Evolutionary conservation across 1,140 invertebrate species (phyloP).

Genomic region (Bombus cullumanus): DNA sequence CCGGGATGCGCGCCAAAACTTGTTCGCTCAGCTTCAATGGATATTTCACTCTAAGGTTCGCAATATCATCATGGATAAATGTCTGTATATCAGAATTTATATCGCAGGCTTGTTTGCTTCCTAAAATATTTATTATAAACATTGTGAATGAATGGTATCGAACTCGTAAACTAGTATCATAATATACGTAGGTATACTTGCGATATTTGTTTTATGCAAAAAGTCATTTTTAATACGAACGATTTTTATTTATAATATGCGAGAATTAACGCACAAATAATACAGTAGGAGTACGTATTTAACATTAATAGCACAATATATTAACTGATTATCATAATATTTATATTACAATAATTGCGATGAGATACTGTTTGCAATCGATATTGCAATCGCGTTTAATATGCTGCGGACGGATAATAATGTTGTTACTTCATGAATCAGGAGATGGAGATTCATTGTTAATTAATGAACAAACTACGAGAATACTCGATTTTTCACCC

Average conservation of each 20-base stretch:
- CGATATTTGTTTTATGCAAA: background rate
- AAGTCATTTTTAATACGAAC: background rate
- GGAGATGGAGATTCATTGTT: background rate
- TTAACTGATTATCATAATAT: background rate
- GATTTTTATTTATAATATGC: background rate
- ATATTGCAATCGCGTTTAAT: background rate
- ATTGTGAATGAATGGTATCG: no score
- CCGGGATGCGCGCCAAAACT: slow-evolving; percentile 52
- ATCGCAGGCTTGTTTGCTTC: background rate
- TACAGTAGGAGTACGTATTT: background rate
- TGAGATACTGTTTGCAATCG: background rate
- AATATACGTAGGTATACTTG: no score
- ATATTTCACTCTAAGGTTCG: background rate
- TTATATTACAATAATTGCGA: background rate
- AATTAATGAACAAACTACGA: background rate
- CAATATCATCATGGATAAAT: background rate
- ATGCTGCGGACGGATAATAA: background rate
- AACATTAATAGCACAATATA: background rate
- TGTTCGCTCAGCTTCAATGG: background rate
- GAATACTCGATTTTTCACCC: background rate
- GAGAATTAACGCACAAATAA: background rate
- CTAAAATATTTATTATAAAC: background rate
- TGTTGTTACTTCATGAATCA: no score
- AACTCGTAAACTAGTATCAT: no score
- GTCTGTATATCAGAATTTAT: background rate